Evolutionary conservation across 2,888 invertebrate genomes (phyloP), one percentile per base, ranked within the genome.

Genomic region (Cosmia trapezina): DNA sequence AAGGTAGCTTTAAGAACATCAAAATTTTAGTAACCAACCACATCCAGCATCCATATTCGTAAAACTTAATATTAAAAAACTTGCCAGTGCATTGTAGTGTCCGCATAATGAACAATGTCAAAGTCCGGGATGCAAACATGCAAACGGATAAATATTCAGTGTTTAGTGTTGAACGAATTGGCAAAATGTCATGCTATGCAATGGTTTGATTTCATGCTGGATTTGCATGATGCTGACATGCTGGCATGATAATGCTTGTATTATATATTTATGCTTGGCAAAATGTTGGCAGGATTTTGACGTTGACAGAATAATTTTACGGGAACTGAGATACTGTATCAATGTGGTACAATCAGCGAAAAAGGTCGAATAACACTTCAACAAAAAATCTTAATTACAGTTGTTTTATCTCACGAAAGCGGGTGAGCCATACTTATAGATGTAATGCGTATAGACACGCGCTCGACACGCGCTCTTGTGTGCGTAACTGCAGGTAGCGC

Each of bases 41-140:
- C 22, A 56, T 73, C 43, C 17, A 69, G 43, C 9, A 59, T 63
- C 37, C 14, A 45, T 53, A 54, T 60, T 61, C 56, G 2, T 8
- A 45, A 63, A 66, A 54, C 51, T 71, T 37, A 81, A 87, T 89
- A 89, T 90, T 89, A 87, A 89, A 90, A 28, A 89, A 88, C 74
- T 87, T 85, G 76, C 61, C 67, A 53, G 78, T 74, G 70, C 67
- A 54, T 78, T 74, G 70, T 75, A 73, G 59, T 62, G 78, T 75
- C 67, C 79, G 73, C 87, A 83, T 88, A 88, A 90, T 89, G 87
- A 87, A 89, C 86, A 81, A 66, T 84, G 87, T 86, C 87, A 88
- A 89, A 88, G 80, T 84, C 63, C 75, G 71, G 64, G 67, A 78
- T 83, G 75, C 75, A 84, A 83, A 68, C 56, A 78, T 83, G 75